Evolutionary conservation across 2,113 vertebrate species (phyloP).

Genomic region (Protobothrops mucrosquamatus): DNA sequence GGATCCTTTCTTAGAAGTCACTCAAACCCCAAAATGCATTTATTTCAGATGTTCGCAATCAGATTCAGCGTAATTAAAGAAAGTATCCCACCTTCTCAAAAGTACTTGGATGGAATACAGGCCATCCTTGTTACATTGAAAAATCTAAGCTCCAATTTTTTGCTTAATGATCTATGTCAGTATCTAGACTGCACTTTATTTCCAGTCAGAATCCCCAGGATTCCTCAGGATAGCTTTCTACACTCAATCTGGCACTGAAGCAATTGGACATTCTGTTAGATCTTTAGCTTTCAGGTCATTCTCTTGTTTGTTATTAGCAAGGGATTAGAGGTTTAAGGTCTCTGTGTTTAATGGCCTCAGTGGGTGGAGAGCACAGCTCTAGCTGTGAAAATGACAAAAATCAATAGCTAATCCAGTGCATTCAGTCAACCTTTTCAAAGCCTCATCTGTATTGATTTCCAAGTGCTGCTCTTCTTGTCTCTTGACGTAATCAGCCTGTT

Average conservation of each 20-base stretch:
- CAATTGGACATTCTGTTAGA: constrained; percentile 39
- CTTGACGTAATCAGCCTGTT: constrained; percentile 69
- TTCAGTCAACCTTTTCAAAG: constrained; percentile 76
- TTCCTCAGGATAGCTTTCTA: not conserved
- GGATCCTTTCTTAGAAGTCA: not conserved
- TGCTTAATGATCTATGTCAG: not conserved
- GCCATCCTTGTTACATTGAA: not conserved
- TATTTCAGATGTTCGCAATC: not conserved
- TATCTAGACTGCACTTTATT: not conserved
- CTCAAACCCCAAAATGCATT: not conserved
- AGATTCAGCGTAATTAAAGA: not conserved
- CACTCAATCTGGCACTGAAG: not conserved
- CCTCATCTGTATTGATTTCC: constrained; percentile 74
- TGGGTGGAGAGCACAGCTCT: constrained; percentile 60
- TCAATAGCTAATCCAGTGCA: constrained; percentile 77
- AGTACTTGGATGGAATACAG: constrained; percentile 29
- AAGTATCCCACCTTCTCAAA: not conserved
- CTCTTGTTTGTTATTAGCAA: constrained; percentile 60
- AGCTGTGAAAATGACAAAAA: constrained; percentile 73
- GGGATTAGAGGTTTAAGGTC: constrained; percentile 66
- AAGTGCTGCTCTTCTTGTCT: constrained; percentile 65
- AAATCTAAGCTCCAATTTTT: constrained; percentile 25
- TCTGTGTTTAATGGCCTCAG: constrained; percentile 61
- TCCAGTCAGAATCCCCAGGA: fast-evolving
- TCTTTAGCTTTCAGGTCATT: constrained; percentile 36